Evolutionary conservation across 2,888 invertebrate genomes (phyloP).

Genomic region (Dascillus cervinus): DNA sequence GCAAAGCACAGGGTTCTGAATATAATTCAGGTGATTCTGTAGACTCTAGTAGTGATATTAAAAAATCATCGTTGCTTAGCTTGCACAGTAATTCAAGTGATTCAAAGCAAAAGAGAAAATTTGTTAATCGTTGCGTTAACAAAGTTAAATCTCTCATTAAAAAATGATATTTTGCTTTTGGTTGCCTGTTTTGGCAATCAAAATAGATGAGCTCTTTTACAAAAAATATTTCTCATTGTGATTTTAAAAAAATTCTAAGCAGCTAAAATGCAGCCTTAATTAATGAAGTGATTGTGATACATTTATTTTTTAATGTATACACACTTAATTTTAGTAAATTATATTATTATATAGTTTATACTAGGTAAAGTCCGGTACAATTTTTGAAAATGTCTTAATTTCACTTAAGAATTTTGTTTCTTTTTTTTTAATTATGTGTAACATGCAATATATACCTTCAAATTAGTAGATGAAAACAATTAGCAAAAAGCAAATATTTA

Average conservation of each 20-base stretch:
- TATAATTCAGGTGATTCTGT: slow-evolving; percentile 24
- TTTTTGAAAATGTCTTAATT: no score
- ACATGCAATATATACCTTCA: no score
- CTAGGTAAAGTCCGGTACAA: no score
- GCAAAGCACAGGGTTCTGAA: slow-evolving; percentile 23
- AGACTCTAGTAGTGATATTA: slow-evolving; percentile 27
- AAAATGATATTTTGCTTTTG: slow-evolving; percentile 24
- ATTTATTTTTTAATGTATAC: slow-evolving; percentile 16
- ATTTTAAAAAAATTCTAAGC: slow-evolving; percentile 10
- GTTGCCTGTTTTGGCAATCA: no score
- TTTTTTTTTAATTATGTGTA: no score
- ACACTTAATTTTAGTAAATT: no score
- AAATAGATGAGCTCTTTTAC: slow-evolving; percentile 13
- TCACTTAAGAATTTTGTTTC: no score
- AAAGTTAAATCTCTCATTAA: slow-evolving; percentile 70
- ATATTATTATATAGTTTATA: no score
- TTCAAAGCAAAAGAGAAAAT: slow-evolving; percentile 66
- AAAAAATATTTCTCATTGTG: slow-evolving; percentile 13
- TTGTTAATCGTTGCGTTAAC: slow-evolving; percentile 78
- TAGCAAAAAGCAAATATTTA: no score
- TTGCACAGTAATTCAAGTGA: slow-evolving; percentile 50
- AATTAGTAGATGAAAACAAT: no score
- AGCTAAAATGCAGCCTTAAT: slow-evolving; percentile 14
- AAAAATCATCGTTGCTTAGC: slow-evolving; percentile 49
- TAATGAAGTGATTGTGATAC: slow-evolving; percentile 14